Evolutionary conservation across 2,113 vertebrate genomes (phyloP).

Genomic region (Felis chaus): DNA sequence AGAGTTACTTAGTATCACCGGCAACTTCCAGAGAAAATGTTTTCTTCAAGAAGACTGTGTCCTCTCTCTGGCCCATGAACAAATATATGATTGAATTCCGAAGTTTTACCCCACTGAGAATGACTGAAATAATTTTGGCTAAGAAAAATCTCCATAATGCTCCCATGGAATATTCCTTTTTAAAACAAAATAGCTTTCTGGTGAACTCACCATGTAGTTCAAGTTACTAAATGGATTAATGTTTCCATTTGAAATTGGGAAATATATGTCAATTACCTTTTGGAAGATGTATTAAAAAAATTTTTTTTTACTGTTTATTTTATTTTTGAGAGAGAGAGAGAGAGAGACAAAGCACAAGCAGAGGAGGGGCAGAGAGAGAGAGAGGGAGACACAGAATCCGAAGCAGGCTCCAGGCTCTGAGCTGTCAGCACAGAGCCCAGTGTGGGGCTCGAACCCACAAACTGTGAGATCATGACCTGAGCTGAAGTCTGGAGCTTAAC

Average conservation of each 20-base stretch:
- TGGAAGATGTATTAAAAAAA: not conserved
- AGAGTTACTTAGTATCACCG: constrained; percentile 6
- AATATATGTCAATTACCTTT: constrained; percentile 12
- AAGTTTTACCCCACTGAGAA: not conserved
- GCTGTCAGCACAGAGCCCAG: too few relatives aligned
- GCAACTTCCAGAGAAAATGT: not conserved
- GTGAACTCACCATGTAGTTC: constrained; percentile 41
- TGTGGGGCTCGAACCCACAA: too few relatives aligned
- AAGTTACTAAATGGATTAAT: constrained; percentile 35
- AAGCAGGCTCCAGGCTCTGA: too few relatives aligned
- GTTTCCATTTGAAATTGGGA: constrained; percentile 31
- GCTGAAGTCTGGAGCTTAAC: too few relatives aligned
- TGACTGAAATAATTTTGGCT: constrained; percentile 30
- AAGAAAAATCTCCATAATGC: constrained; percentile 45
- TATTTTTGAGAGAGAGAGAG: too few relatives aligned
- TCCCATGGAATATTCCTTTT: not conserved
- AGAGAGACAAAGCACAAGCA: too few relatives aligned
- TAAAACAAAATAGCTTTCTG: constrained; percentile 43
- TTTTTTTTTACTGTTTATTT: too few relatives aligned
- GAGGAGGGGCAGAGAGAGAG: too few relatives aligned
- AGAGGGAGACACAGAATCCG: too few relatives aligned
- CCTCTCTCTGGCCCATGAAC: not conserved
- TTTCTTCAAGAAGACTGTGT: not conserved
- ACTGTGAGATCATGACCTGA: too few relatives aligned
- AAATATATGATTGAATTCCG: constrained; percentile 21